These are phyloP conservation scores for Pristionchus fissidentatus DNA, from an alignment of 2,888 invertebrate genomes.

Conservation along the genomic window DNA sequence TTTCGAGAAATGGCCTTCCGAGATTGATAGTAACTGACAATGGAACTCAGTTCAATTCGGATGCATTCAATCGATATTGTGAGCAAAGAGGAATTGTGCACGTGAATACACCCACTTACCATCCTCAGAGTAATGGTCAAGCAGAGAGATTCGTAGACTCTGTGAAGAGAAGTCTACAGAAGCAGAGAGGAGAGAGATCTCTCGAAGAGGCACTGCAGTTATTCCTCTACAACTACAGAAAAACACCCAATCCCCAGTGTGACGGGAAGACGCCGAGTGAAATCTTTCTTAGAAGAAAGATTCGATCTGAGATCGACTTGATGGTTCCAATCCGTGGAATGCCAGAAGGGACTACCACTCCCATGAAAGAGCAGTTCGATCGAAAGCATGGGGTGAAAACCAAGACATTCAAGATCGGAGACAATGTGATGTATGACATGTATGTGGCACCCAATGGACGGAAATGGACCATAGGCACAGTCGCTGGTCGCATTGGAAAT, in stretches of 20 bases:
- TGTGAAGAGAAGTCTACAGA: not conserved
- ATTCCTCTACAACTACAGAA: not conserved
- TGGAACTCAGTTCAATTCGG: not conserved
- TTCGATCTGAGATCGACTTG: not conserved
- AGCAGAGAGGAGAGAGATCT: not conserved
- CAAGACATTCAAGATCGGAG: not conserved
- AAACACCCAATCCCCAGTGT: not conserved
- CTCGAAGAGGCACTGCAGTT: not conserved
- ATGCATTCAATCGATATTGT: slow-evolving; percentile 11
- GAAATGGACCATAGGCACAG: not conserved
- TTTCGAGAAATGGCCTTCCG: not conserved
- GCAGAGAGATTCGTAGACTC: not conserved
- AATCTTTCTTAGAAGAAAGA: not conserved
- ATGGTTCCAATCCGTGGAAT: not conserved
- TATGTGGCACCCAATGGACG: not conserved
- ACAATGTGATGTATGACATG: not conserved
- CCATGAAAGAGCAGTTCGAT: slow-evolving; percentile 20
- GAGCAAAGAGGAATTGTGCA: not conserved
- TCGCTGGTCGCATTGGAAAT: not conserved
- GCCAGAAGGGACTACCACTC: no score
- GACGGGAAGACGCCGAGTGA: slow-evolving; percentile 1
- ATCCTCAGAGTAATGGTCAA: not conserved
- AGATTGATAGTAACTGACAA: not conserved
- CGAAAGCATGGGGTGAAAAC: not conserved
- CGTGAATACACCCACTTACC: not conserved